Evolutionary conservation across 1,140 invertebrate species (phyloP).

Genomic region (Cydia splendana): DNA sequence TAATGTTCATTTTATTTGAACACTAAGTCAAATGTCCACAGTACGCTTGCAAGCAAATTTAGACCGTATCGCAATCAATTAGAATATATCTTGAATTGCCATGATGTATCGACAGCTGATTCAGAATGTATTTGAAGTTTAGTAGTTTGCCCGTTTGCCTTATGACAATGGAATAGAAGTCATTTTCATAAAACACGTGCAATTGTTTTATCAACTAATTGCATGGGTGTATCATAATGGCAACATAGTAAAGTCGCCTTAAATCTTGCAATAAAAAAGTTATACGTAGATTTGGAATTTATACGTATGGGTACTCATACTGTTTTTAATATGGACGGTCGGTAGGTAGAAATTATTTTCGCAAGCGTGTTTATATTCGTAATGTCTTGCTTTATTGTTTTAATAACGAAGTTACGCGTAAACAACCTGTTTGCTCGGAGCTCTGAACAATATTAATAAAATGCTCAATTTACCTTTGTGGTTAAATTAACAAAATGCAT

Average conservation of each 20-base stretch:
- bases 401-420: constrained; percentile 24
- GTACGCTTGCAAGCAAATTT: not conserved
- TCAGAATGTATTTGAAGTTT: not conserved
- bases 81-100: not conserved
- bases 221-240: constrained; percentile 40
- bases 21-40: constrained; percentile 34
- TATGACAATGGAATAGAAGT: not conserved
- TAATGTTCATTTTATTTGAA: constrained; percentile 61
- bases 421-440: constrained; percentile 1
- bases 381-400: constrained; percentile 11
- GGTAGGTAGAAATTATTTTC: constrained; percentile 17
- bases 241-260: constrained; percentile 37
- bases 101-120: not conserved
- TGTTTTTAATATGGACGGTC: not conserved
- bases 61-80: not conserved
- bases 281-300: not conserved
- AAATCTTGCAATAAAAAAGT: not conserved
- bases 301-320: not conserved
- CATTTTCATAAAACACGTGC: not conserved
- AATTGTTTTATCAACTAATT: constrained; percentile 44
- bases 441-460: constrained; percentile 16
- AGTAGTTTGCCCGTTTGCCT: not conserved
- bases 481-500: not conserved
- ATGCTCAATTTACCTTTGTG: constrained; percentile 19
- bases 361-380: not conserved